Base-by-base conservation (phyloP, 2,888 invertebrate species). In the Drosophila borborema region DNA sequence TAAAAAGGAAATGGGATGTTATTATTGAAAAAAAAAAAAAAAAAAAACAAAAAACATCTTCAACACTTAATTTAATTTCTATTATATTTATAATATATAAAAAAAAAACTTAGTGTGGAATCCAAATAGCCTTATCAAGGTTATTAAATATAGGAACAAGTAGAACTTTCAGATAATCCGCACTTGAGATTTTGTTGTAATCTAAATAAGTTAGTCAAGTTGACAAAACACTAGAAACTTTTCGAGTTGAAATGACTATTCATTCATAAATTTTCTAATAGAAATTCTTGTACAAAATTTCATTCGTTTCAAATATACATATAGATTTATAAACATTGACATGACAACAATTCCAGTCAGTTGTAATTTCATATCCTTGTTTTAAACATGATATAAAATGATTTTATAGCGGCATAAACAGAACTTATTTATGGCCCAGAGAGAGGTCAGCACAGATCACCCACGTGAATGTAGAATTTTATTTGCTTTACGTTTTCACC, bases 401-500 rank as follows among this genome's bases (percentile, higher is more conserved):
- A 34, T 56, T 67, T 76, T 75, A 78, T 64, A 60, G 55, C 58
- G 45, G 43, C 80, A 77, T 82, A 69, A 84, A 84, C 60, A 72
- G 70, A 61, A 34, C 58, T 71, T 67, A 41, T 82, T 87, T 76
- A 80, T 78, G 61, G 62, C 23, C 58, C 59, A 65, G 49, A 54
- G 53, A 53, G 60, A 70, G 41, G 40, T 51, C 62, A 49, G 58
- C 34, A 41, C 36, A 18, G 64, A 73, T 77, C 77, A 67, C 58
- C 74, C 72, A 72, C 81, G 41, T 58, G 64, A 62, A 46, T 63
- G 38, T 65, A 48, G 51, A 41, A 40, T 36, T 18, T 74, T 61
- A 18, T 66, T 64, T 58, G 46, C 72, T 59, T 54, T 68, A 61
- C 68, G 68, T 74, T 73, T 79, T 84, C 85, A 86, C 87, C 85